These are phyloP conservation scores for Phoenoteleia sp. DNA, from an alignment of 2,888 invertebrate genomes.

Conservation along the genomic window DNA sequence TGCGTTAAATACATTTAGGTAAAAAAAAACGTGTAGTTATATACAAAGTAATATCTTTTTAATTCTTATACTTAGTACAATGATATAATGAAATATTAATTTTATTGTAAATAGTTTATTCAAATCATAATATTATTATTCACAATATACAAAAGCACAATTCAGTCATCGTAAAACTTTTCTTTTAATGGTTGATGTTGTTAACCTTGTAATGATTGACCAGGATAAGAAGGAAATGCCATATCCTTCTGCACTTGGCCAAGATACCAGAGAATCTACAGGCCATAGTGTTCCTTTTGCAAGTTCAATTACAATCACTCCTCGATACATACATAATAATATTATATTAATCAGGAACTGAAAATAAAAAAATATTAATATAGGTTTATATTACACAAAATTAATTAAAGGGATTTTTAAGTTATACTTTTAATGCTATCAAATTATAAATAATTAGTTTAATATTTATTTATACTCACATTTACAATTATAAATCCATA, in stretches of 20 bases:
- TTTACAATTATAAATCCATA: slow-evolving; percentile 78
- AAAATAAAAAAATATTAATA: too few species aligned
- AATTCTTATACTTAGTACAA: too few species aligned
- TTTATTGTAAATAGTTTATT: slow-evolving; percentile 24
- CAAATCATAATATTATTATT: slow-evolving; percentile 28
- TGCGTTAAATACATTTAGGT: too few species aligned
- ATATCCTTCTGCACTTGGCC: slow-evolving; percentile 80
- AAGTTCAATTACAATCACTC: slow-evolving; percentile 80
- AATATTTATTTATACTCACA: slow-evolving; percentile 76
- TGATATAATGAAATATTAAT: not conserved
- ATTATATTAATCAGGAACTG: slow-evolving; percentile 77
- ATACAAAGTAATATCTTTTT: too few species aligned
- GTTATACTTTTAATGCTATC: too few species aligned
- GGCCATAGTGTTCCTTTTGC: slow-evolving; percentile 82
- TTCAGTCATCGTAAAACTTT: slow-evolving; percentile 16
- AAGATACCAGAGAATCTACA: slow-evolving; percentile 80
- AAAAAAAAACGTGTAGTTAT: too few species aligned
- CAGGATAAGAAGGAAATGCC: slow-evolving; percentile 82
- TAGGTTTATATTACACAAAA: too few species aligned
- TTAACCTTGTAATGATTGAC: slow-evolving; percentile 78
- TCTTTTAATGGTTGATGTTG: slow-evolving; percentile 58
- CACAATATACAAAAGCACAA: slow-evolving; percentile 13
- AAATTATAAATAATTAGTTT: not conserved
- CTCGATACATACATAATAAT: slow-evolving; percentile 79
- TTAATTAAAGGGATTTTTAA: too few species aligned